A percentile compares a stretch with the other conserved stretches of the same genome.
phyloP scores from a whole-genome alignment of 2,113 vertebrate genomes.

The Gallinago paraguaiae region DNA sequence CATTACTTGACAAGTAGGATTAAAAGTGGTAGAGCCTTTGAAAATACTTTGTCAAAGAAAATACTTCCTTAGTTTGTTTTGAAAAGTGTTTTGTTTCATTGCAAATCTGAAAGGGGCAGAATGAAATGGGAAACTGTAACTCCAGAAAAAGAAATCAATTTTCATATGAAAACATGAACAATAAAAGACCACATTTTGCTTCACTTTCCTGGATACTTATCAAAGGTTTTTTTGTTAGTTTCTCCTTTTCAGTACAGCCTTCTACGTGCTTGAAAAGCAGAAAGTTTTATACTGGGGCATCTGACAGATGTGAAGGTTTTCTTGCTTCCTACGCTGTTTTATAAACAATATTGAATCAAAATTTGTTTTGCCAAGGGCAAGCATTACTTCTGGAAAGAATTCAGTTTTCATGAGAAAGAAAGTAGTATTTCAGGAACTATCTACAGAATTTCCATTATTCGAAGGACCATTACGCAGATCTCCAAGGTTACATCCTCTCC shows the following conservation, averaged over 20 bases:
- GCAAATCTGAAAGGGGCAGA: neutral
- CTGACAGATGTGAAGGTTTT: slow-evolving; percentile 22
- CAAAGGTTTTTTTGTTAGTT: neutral
- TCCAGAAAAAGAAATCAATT: neutral
- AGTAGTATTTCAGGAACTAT: slow-evolving; percentile 52
- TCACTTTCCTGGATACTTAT: neutral
- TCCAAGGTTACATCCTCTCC: slow-evolving; percentile 75
- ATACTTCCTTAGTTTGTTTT: neutral
- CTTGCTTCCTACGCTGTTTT: slow-evolving; percentile 25
- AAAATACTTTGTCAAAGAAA: neutral
- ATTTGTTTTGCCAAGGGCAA: slow-evolving; percentile 67
- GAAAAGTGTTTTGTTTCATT: neutral
- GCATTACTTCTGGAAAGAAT: slow-evolving; percentile 59
- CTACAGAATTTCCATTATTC: slow-evolving; percentile 72
- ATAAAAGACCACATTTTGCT: neutral
- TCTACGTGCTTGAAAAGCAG: neutral
- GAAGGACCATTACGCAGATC: slow-evolving; percentile 65
- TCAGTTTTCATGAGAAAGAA: slow-evolving; percentile 23
- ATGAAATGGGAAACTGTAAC: neutral
- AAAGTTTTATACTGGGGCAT: neutral
- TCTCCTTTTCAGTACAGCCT: neutral
- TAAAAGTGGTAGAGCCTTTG: neutral
- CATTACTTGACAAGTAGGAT: neutral
- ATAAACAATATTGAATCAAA: slow-evolving; percentile 55
- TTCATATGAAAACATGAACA: neutral